Evolutionary conservation across 2,113 vertebrate genomes (phyloP), one percentile per base, ranked within the genome.

Genomic region (Anoura caudifer): DNA sequence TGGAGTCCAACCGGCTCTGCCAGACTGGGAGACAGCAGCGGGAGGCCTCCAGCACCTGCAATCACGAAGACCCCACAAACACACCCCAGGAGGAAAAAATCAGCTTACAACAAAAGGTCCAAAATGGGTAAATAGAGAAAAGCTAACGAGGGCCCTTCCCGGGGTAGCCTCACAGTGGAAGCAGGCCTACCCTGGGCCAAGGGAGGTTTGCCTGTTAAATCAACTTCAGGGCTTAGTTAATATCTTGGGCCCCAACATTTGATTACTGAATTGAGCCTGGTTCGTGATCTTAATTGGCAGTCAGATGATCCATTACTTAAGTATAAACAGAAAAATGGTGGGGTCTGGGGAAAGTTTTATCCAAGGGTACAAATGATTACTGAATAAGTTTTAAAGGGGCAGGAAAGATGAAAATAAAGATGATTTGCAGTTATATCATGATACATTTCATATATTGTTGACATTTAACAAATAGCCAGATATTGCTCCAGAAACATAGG

Each of bases 261-360:
- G 77, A 73, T 82, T 82, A 86, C 59, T 95, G 73, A 97, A 83
- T 67, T 41, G 47, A 81, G 73, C 79, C 63, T 77, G 45, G 41
- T 69, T 77, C 3, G 7, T 59, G 77, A 65, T 72, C 50, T 91
- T 92, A 80, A 84, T 31, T 88, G 65, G 61, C 86, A 95, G 67
- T 47, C 33, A 10, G 36, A 43, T 82, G 52, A 45, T 91, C n/a
- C 72, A 47, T 91, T 84, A 72, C 43, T 20, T 95, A 67, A 67
- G 47, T 6, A 65, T 65, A 13, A 88, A 22, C 15, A 72, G 67
- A 73, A 89, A 82, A 89, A 20, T 41, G 20, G 28, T n/a, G 24
- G 20, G 1, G 2, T 50, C 75, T 94, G 19, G 36, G 79, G 15
- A 86, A 61, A 59, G 76, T 88, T 88, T 82, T 50, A 94, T 47